Conservation (phyloP, 2,888 invertebrate genomes). For the Epinotia brunnichana region DNA sequence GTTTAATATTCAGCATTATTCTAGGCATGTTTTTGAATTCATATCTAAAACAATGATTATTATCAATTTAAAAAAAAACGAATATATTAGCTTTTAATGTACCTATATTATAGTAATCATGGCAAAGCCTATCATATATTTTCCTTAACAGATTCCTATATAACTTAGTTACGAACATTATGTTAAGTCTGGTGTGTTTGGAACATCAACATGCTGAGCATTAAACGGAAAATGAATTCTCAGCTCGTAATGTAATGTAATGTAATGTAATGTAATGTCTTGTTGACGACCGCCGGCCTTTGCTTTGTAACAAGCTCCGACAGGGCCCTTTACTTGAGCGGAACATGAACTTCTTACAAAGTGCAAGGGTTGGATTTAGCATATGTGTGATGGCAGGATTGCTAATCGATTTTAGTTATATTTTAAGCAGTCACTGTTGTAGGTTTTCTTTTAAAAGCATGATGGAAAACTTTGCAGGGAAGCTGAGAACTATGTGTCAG, state of each 20-base stretch:
- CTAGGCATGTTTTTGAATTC: slow-evolving; percentile 80
- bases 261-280: slow-evolving; percentile 69
- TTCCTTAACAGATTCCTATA: slow-evolving; percentile 63
- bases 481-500: slow-evolving; percentile 81
- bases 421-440: slow-evolving; percentile 69
- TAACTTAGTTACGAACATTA: slow-evolving; percentile 57
- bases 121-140: slow-evolving; percentile 65
- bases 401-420: slow-evolving; percentile 65
- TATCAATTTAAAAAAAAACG: slow-evolving; percentile 69
- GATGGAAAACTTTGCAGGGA: slow-evolving; percentile 82
- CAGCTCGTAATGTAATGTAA: slow-evolving; percentile 74
- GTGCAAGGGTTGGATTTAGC: slow-evolving; percentile 76
- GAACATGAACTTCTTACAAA: slow-evolving; percentile 70
- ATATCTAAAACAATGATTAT: slow-evolving; percentile 70
- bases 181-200: slow-evolving; percentile 72
- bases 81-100: slow-evolving; percentile 79
- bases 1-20: slow-evolving; percentile 84
- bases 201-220: slow-evolving; percentile 80
- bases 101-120: slow-evolving; percentile 63
- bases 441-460: slow-evolving; percentile 79
- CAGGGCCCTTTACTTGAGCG: slow-evolving; percentile 65
- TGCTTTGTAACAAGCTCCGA: slow-evolving; percentile 78
- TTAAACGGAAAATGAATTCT: slow-evolving; percentile 81
- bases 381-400: slow-evolving; percentile 67
- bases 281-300: slow-evolving; percentile 81